A percentile compares a stretch with the other conserved stretches of the same genome.
These are phyloP conservation scores for Ricordea florida DNA, from an alignment of 92 coral and sea anemone genomes.

Conservation along the genomic window DNA sequence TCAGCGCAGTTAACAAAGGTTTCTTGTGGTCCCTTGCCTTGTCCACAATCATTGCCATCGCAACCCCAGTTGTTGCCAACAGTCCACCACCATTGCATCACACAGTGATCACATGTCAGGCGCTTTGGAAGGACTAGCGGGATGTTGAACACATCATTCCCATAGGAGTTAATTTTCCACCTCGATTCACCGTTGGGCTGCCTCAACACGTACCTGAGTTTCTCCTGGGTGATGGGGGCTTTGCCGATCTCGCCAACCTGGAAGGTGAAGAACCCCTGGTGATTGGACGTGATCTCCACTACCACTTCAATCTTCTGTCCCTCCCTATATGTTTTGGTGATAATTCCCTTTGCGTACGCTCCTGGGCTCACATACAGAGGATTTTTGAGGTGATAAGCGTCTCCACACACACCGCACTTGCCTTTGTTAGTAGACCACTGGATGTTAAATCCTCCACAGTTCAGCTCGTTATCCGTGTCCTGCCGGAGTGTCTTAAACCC, in stretches of 20 bases:
- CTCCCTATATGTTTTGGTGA: conserved; percentile 59
- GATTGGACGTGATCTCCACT: conserved; percentile 74
- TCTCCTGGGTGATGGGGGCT: conserved; percentile 80
- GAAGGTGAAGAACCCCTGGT: conserved; percentile 78
- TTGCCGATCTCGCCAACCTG: conserved; percentile 67
- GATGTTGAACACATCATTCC: conserved; percentile 31
- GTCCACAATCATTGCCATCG: conserved; percentile 44
- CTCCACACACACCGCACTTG: conserved; percentile 69
- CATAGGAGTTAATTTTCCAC: conserved; percentile 33
- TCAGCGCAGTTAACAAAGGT: conserved; percentile 80
- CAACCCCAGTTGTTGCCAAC: conserved; percentile 94
- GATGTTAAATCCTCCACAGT: conserved; percentile 55
- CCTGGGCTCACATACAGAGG: conserved; percentile 58
- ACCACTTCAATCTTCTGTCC: conserved; percentile 58
- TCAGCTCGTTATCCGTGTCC: conserved; percentile 60
- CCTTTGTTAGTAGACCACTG: conserved; percentile 55
- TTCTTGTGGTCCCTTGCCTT: conserved; percentile 60
- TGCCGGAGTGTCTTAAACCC: background rate
- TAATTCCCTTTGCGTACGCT: conserved; percentile 37
- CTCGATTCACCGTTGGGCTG: conserved; percentile 50
- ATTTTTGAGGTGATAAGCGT: conserved; percentile 34
- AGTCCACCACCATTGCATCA: conserved; percentile 98
- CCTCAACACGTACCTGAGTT: conserved; percentile 57
- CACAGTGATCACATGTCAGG: conserved; percentile 87
- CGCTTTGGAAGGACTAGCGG: conserved; percentile 70